Percentiles rank a stretch among this genome's conserved stretches.
Conservation (phyloP, 2,888 invertebrate genomes). For the Tipula vernalis region DNA sequence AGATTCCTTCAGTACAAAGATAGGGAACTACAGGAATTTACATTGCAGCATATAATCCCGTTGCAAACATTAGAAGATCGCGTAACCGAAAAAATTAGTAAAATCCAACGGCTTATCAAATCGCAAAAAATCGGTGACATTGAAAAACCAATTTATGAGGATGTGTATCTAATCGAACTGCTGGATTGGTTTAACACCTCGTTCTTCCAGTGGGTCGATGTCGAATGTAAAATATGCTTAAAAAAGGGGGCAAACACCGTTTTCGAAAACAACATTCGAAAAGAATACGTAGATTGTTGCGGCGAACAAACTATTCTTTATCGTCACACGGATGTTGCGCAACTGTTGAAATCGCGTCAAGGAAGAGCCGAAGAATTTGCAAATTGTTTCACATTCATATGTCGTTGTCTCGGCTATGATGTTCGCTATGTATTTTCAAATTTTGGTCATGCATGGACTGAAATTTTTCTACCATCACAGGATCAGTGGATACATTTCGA, state of each 20-base stretch:
- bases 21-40: conserved; percentile 46
- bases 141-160: conserved; percentile 46
- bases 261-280: conserved; percentile 41
- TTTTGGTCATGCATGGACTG: conserved; percentile 97
- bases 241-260: conserved; percentile 19
- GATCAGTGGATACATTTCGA: conserved; percentile 87
- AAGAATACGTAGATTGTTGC: conserved; percentile 48
- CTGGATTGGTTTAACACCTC: conserved; percentile 84
- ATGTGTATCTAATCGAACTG: conserved; percentile 65
- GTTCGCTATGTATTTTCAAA: conserved; percentile 60
- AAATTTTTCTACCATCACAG: conserved; percentile 65
- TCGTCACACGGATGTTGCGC: conserved; percentile 69
- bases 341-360: conserved; percentile 60
- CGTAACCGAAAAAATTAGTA: conserved; percentile 48
- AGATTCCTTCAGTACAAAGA: conserved; percentile 58
- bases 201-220: conserved; percentile 84
- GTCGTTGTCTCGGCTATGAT: conserved; percentile 62
- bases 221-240: conserved; percentile 57
- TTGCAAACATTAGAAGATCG: conserved; percentile 46
- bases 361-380: conserved; percentile 99
- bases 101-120: conserved; percentile 46
- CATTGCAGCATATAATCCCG: conserved; percentile 51
- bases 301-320: conserved; percentile 55
- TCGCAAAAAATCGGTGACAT: conserved; percentile 27
- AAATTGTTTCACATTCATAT: conserved; percentile 77